These are phyloP conservation scores for Drosophila nigrodunni DNA, from an alignment of 1,140 invertebrate genomes.

Conservation along the genomic window DNA sequence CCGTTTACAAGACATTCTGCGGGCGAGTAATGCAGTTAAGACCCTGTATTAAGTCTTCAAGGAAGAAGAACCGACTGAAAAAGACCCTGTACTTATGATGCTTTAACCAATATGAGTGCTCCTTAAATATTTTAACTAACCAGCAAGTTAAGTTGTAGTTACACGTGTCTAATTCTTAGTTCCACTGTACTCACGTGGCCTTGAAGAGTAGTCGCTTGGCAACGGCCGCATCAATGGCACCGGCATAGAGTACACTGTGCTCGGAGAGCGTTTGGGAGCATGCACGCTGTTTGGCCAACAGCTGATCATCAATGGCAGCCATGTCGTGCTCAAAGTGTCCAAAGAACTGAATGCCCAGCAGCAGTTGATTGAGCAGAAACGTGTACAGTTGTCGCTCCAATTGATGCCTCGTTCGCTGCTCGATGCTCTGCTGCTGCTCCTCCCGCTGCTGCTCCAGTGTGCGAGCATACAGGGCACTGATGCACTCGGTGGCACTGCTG, in stretches of 20 bases:
- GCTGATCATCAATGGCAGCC: conserved; percentile 55
- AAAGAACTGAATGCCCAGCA: conserved; percentile 91
- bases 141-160: background rate
- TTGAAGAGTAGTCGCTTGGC: conserved; percentile 69
- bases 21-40: no score
- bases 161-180: background rate
- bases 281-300: conserved; percentile 66
- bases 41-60: no score
- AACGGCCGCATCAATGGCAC: conserved; percentile 87
- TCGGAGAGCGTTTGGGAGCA: conserved; percentile 85
- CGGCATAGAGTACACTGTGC: conserved; percentile 87
- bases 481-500: conserved; percentile 65
- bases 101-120: no score
- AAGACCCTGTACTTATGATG: no score
- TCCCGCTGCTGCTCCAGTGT: conserved; percentile 66
- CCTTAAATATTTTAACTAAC: no score
- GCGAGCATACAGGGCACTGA: conserved; percentile 51
- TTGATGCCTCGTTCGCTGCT: conserved; percentile 86
- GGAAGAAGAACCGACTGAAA: no score
- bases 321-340: conserved; percentile 88
- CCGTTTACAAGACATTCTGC: no score
- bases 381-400: conserved; percentile 87
- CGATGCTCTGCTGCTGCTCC: conserved; percentile 60
- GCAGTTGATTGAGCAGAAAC: conserved; percentile 91
- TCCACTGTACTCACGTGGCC: conserved; percentile 52